phyloP scores from a whole-genome alignment of 2,888 invertebrate species.

The Heteromyza rotundicornis region DNA sequence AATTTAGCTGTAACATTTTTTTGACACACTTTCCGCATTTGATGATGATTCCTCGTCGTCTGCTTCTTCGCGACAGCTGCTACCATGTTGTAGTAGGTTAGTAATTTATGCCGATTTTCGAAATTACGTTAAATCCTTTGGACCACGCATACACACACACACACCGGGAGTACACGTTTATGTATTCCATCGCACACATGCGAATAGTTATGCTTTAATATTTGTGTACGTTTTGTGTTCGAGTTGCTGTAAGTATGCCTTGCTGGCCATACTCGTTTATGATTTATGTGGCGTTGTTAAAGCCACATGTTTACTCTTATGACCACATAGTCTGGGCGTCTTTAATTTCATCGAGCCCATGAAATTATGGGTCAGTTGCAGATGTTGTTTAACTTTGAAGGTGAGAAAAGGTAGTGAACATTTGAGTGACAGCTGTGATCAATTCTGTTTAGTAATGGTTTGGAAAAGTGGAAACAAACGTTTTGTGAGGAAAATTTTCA shows the following conservation, averaged over 20 bases:
- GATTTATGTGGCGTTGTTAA: constrained; percentile 47
- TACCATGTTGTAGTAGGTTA: constrained; percentile 48
- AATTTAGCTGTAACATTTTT: too few species aligned
- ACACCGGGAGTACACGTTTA: not conserved
- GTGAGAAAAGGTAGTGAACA: not conserved
- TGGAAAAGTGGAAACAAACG: too few species aligned
- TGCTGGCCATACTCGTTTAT: constrained; percentile 40
- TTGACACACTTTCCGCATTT: too few species aligned
- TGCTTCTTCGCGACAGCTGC: constrained; percentile 32
- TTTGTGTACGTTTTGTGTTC: not conserved
- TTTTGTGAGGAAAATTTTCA: too few species aligned
- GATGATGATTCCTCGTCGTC: too few species aligned
- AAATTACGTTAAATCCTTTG: constrained; percentile 23
- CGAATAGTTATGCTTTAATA: not conserved
- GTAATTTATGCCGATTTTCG: constrained; percentile 34
- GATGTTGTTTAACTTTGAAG: constrained; percentile 26
- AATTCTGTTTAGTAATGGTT: too few species aligned
- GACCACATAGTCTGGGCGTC: constrained; percentile 1
- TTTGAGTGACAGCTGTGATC: constrained; percentile 46
- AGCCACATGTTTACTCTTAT: constrained; percentile 39
- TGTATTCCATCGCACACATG: not conserved
- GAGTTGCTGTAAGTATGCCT: constrained; percentile 18
- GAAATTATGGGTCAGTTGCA: constrained; percentile 42
- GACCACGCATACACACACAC: constrained; percentile 2
- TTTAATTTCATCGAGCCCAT: constrained; percentile 15